phyloP scores from a whole-genome alignment of 2,113 vertebrate genomes.

The Columba livia region DNA sequence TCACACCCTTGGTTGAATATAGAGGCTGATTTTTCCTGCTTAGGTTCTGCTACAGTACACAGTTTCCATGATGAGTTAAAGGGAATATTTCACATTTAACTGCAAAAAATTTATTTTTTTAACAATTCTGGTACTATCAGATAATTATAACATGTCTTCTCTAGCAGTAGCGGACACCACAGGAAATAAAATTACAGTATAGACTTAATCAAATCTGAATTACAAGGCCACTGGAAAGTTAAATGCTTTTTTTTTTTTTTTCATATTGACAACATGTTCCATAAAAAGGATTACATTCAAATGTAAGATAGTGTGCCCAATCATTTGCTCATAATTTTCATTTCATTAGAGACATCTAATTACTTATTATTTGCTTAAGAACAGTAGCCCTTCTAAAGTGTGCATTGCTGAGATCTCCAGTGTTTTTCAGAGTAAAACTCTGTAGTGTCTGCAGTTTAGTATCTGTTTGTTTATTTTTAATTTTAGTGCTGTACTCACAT shows the following conservation, averaged over 20 bases:
- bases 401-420: background rate
- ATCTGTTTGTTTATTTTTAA: background rate
- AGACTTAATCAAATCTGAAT: constrained; percentile 67
- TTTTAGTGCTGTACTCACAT: background rate
- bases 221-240: constrained; percentile 71
- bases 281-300: constrained; percentile 39
- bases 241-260: constrained; percentile 39
- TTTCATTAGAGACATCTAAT: constrained; percentile 35
- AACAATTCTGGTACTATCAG: background rate
- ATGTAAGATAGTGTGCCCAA: constrained; percentile 15
- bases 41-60: background rate
- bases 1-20: background rate
- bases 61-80: constrained; percentile 3
- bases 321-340: constrained; percentile 52
- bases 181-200: constrained; percentile 59
- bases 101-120: background rate
- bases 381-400: background rate
- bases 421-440: background rate
- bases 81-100: constrained; percentile 20
- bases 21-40: background rate
- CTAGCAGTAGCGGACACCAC: constrained; percentile 48
- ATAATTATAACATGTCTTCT: constrained; percentile 64
- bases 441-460: background rate
- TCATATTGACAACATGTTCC: background rate
- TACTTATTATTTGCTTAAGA: constrained; percentile 53